These are phyloP conservation scores for Typhlichthys subterraneus DNA, from an alignment of 2,797 vertebrate species.

Conservation along the genomic window DNA sequence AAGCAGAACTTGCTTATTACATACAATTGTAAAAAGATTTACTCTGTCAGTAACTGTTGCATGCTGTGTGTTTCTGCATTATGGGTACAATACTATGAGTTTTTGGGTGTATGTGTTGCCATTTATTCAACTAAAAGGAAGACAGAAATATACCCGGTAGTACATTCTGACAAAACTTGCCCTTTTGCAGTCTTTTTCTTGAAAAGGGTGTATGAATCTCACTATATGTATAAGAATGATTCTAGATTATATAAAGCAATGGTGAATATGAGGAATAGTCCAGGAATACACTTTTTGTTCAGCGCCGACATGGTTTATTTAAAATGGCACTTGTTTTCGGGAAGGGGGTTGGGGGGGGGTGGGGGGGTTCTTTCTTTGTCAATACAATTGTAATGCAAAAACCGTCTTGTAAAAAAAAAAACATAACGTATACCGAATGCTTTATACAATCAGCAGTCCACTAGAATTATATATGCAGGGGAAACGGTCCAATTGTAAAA, in stretches of 20 bases:
- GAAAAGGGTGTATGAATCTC: constrained; percentile 33
- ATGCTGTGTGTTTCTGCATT: constrained; percentile 86
- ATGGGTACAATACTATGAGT: constrained; percentile 84
- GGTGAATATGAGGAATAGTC: constrained; percentile 11
- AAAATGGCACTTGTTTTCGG: constrained; percentile 15
- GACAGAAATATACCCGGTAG: neutral
- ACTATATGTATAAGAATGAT: constrained; percentile 25
- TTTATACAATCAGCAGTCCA: constrained; percentile 8
- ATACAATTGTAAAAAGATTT: constrained; percentile 36
- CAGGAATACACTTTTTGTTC: constrained; percentile 15
- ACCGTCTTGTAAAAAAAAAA: neutral
- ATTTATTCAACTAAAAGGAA: constrained; percentile 69
- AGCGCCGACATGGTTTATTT: constrained; percentile 13
- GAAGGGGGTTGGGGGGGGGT: neutral
- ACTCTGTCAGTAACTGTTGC: constrained; percentile 79
- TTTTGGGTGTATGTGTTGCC: constrained; percentile 68
- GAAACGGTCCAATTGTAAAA: constrained; percentile 20
- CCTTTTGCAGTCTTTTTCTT: constrained; percentile 35
- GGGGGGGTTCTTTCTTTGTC: constrained; percentile 3
- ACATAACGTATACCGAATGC: neutral
- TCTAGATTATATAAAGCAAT: constrained; percentile 24
- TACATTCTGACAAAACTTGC: constrained; percentile 43
- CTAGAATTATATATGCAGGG: constrained; percentile 1
- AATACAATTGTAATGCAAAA: neutral
- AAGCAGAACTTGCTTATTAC: constrained; percentile 12